A percentile compares a stretch with the other conserved stretches of the same genome.
Conservation (phyloP, 2,797 vertebrate species). For the Oreonectes daqikongensis region DNA sequence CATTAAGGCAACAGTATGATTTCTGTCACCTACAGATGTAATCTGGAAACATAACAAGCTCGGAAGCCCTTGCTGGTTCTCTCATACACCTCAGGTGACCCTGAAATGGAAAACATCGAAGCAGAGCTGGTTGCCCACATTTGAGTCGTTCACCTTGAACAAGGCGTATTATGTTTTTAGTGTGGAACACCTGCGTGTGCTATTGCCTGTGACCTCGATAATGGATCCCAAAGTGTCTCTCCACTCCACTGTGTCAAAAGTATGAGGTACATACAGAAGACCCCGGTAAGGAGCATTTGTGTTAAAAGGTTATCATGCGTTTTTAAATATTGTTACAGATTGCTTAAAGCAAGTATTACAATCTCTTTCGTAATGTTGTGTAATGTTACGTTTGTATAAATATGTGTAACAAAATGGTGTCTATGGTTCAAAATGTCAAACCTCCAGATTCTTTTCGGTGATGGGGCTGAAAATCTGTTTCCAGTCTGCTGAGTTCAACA, state of each 20-base stretch:
- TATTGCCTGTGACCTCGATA: constrained; percentile 29
- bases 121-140: constrained; percentile 30
- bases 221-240: constrained; percentile 15
- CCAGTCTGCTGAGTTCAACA: neutral
- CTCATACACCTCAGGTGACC: constrained; percentile 13
- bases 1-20: neutral
- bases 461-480: neutral
- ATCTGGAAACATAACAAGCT: constrained; percentile 18
- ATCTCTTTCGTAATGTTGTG: too few relatives aligned
- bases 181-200: constrained; percentile 14
- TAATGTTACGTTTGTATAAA: too few relatives aligned
- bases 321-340: constrained; percentile 10
- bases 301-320: constrained; percentile 5
- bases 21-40: neutral
- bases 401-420: too few relatives aligned
- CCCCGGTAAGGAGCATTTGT: neutral
- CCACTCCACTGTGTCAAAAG: neutral
- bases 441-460: too few relatives aligned
- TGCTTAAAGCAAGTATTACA: too few relatives aligned
- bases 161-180: neutral
- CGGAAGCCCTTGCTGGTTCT: neutral
- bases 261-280: constrained; percentile 3
- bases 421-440: too few relatives aligned
- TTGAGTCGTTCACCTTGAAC: constrained; percentile 32
- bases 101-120: constrained; percentile 28